Evolutionary conservation across 1,140 invertebrate genomes (phyloP).

Genomic region (Drosophila pseudoobscura): DNA sequence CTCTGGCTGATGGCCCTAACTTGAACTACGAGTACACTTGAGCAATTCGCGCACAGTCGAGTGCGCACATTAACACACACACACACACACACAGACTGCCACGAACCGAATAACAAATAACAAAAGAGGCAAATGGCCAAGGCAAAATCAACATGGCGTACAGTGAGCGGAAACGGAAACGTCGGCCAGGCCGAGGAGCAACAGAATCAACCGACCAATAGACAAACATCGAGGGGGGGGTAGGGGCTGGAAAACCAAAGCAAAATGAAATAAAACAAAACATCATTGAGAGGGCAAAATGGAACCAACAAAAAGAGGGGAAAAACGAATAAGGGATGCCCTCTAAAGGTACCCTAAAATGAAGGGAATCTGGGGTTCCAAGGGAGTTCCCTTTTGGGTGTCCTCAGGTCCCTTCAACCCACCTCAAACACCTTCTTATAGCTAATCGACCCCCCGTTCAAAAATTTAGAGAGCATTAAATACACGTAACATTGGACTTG

Average conservation of each 20-base stretch:
- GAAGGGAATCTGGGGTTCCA: too few species aligned
- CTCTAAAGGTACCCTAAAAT: too few species aligned
- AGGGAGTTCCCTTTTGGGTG: too few species aligned
- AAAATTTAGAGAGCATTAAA: slow-evolving; percentile 13
- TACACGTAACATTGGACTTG: slow-evolving; percentile 29
- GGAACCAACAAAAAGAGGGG: too few species aligned
- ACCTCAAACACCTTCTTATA: too few species aligned
- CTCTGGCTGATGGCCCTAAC: slow-evolving; percentile 27
- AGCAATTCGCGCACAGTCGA: slow-evolving; percentile 80
- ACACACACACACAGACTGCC: slow-evolving; percentile 4
- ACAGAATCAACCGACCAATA: slow-evolving; percentile 59
- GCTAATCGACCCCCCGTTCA: neutral
- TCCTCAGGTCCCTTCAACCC: too few species aligned
- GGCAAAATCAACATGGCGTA: slow-evolving; percentile 77
- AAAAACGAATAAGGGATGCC: too few species aligned
- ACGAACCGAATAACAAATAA: slow-evolving; percentile 56
- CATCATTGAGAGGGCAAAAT: too few species aligned
- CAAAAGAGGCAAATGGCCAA: slow-evolving; percentile 27
- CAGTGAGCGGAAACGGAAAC: slow-evolving; percentile 76
- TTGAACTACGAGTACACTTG: slow-evolving; percentile 70
- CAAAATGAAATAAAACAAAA: too few species aligned
- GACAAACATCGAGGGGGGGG: slow-evolving; percentile 56
- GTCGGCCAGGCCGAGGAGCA: slow-evolving; percentile 52
- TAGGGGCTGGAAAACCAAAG: neutral
- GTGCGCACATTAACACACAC: slow-evolving; percentile 74